Percentiles rank a stretch among this genome's conserved stretches.
phyloP scores from a whole-genome alignment of 35 echinoderm and acorn worm species.

The Acanthaster planci region DNA sequence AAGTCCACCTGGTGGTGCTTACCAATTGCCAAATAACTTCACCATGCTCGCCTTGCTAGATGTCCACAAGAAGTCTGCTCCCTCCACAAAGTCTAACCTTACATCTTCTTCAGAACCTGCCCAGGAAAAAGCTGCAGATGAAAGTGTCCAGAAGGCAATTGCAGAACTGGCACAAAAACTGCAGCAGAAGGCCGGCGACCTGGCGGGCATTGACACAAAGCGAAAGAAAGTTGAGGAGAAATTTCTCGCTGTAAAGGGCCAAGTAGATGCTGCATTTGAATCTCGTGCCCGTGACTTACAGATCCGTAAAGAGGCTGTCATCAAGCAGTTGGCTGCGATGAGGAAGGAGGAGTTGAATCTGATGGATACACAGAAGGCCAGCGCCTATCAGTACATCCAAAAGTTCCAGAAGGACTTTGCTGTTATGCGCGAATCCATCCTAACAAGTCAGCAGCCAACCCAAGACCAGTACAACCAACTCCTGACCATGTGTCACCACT shows the following conservation, averaged over 20 bases:
- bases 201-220: slow-evolving; percentile 68
- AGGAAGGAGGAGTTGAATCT: slow-evolving; percentile 75
- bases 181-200: slow-evolving; percentile 67
- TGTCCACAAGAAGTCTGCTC: slow-evolving; percentile 63
- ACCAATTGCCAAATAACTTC: slow-evolving; percentile 87
- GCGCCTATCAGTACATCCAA: slow-evolving; percentile 76
- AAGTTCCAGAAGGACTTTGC: slow-evolving; percentile 77
- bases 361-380: slow-evolving; percentile 71
- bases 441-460: slow-evolving; percentile 50
- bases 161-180: slow-evolving; percentile 61
- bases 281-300: slow-evolving; percentile 62
- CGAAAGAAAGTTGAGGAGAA: slow-evolving; percentile 63
- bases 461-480: slow-evolving; percentile 77
- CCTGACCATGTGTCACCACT: slow-evolving; percentile 65
- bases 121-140: slow-evolving; percentile 31
- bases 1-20: slow-evolving; percentile 53
- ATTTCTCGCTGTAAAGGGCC: slow-evolving; percentile 61
- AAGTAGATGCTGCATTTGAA: slow-evolving; percentile 76
- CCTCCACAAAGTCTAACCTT: slow-evolving; percentile 26
- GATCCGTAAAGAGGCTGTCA: slow-evolving; percentile 60
- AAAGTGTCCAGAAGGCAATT: slow-evolving; percentile 65
- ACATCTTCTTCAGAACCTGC: slow-evolving; percentile 19
- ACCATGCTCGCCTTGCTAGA: slow-evolving; percentile 90
- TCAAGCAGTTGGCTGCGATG: slow-evolving; percentile 74
- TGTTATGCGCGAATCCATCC: slow-evolving; percentile 66